A percentile compares a stretch with the other conserved stretches of the same genome.
Conservation (phyloP, 2,888 invertebrate genomes). For the Dascillus cervinus region DNA sequence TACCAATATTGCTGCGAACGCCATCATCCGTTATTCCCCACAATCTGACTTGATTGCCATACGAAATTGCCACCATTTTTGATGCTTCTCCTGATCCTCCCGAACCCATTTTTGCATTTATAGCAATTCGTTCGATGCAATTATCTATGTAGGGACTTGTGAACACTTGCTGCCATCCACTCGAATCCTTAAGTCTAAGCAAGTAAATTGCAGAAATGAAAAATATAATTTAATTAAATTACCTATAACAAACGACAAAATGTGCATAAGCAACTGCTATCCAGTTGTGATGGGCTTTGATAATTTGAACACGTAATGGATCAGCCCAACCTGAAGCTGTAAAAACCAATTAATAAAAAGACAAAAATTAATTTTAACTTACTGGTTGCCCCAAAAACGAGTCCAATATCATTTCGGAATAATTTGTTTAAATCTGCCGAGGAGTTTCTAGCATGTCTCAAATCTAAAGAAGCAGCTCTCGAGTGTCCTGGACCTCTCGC, state of each 20-base stretch:
- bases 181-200: conserved; percentile 80
- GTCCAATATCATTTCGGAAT: conserved; percentile 61
- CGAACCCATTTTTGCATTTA: conserved; percentile 63
- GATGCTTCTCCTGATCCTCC: conserved; percentile 49
- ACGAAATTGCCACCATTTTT: conserved; percentile 80
- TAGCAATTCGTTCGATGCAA: conserved; percentile 84
- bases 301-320: conserved; percentile 81
- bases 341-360: conserved; percentile 25
- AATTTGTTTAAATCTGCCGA: conserved; percentile 68
- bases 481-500: conserved; percentile 54
- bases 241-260: conserved; percentile 92
- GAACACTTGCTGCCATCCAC: conserved; percentile 94
- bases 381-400: conserved; percentile 58
- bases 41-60: conserved; percentile 65
- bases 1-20: conserved; percentile 63
- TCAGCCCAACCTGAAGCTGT: conserved; percentile 70
- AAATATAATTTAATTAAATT: conserved; percentile 18
- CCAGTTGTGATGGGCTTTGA: conserved; percentile 97
- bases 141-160: conserved; percentile 88
- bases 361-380: conserved; percentile 14
- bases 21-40: conserved; percentile 78
- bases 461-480: conserved; percentile 73
- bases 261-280: conserved; percentile 94
- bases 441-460: conserved; percentile 64
- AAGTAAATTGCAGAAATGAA: background rate